Evolutionary conservation across 2,888 invertebrate genomes (phyloP).

Genomic region (Agrypnus murinus): DNA sequence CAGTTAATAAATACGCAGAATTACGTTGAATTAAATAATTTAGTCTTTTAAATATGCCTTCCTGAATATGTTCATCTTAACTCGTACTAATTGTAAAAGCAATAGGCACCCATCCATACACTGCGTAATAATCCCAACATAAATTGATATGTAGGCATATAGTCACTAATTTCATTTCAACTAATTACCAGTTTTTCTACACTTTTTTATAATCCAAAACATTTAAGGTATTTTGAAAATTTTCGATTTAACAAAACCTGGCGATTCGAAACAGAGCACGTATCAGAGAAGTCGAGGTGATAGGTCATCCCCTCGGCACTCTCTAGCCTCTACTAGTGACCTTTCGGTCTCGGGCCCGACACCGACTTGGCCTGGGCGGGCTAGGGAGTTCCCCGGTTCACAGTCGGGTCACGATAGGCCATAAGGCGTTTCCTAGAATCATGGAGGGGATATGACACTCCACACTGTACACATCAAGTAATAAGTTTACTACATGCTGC

Average conservation of each 20-base stretch:
- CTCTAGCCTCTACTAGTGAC: slow-evolving; percentile 73
- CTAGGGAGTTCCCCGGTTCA: slow-evolving; percentile 72
- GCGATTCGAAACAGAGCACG: slow-evolving; percentile 62
- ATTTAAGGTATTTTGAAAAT: slow-evolving; percentile 55
- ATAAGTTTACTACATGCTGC: slow-evolving; percentile 45
- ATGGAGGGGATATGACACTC: slow-evolving; percentile 54
- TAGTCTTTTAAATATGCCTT: slow-evolving; percentile 3
- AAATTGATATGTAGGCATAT: slow-evolving; percentile 6
- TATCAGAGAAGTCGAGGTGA: slow-evolving; percentile 69
- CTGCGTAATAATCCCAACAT: slow-evolving; percentile 9
- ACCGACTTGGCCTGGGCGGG: slow-evolving; percentile 72
- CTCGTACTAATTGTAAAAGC: slow-evolving; percentile 1
- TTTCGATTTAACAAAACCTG: slow-evolving; percentile 51
- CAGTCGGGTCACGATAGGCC: slow-evolving; percentile 72
- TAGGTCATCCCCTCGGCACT: slow-evolving; percentile 72
- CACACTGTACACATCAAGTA: slow-evolving; percentile 46
- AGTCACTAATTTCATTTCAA: slow-evolving; percentile 10
- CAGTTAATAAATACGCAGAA: background rate
- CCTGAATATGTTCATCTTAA: background rate
- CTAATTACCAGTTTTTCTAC: slow-evolving; percentile 12
- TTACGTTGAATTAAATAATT: background rate
- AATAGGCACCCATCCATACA: slow-evolving; percentile 17
- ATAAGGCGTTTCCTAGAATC: slow-evolving; percentile 67
- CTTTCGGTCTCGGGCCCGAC: slow-evolving; percentile 72
- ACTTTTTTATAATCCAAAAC: slow-evolving; percentile 20